A percentile compares a stretch with the other conserved stretches of the same genome.
These are phyloP conservation scores for Dermochelys coriacea DNA, from an alignment of 2,797 vertebrate species.

Conservation along the genomic window DNA sequence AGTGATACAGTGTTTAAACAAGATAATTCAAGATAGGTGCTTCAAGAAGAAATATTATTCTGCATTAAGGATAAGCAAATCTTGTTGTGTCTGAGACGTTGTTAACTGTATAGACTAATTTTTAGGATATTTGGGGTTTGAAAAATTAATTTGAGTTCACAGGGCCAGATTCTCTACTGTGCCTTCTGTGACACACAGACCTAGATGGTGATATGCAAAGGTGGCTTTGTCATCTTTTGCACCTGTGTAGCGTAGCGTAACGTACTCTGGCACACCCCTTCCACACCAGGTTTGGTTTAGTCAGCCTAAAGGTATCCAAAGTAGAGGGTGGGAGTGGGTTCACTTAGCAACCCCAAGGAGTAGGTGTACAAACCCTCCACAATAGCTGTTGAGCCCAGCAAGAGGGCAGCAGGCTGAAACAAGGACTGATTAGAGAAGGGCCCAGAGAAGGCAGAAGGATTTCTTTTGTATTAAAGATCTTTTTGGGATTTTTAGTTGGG, in stretches of 20 bases:
- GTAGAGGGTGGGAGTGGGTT: too few species aligned
- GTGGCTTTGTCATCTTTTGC: neutral
- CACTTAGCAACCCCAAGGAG: too few species aligned
- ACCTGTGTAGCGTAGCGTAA: neutral
- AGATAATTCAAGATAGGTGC: neutral
- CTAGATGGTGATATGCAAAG: neutral
- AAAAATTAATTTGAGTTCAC: neutral
- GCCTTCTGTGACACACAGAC: neutral
- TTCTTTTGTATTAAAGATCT: neutral
- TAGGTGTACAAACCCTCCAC: too few species aligned
- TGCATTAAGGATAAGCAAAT: neutral
- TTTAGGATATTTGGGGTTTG: neutral
- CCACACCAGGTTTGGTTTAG: neutral
- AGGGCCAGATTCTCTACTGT: neutral
- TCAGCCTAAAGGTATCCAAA: too few species aligned
- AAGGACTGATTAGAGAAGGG: too few species aligned
- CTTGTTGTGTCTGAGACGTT: neutral
- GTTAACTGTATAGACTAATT: neutral
- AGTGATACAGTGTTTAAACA: neutral
- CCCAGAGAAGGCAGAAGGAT: neutral
- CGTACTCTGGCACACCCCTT: neutral
- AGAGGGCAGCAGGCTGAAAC: neutral
- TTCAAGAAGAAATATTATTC: neutral
- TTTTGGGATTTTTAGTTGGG: neutral
- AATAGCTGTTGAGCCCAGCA: neutral